Conservation (phyloP, 1,140 invertebrate genomes). For the Zeugodacus cucurbitae region DNA sequence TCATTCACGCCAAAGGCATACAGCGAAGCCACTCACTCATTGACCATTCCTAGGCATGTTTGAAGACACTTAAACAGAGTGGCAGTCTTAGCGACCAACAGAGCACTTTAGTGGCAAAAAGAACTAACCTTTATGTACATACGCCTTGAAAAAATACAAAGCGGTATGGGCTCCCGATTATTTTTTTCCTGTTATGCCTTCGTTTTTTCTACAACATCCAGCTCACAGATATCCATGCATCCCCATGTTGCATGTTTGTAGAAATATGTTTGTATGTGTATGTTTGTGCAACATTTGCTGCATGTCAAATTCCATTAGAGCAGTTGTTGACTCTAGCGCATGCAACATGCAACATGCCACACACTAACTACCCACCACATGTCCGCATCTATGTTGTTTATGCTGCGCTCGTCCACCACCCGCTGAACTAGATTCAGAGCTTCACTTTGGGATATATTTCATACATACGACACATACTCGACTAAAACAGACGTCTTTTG, state of each 20-base stretch:
- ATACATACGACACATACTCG: background rate
- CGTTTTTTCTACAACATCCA: background rate
- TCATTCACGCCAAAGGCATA: background rate
- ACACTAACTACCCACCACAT: background rate
- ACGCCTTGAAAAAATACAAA: background rate
- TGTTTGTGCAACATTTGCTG: slow-evolving; percentile 28
- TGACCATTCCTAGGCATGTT: background rate
- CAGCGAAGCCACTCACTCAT: background rate
- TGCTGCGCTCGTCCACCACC: background rate
- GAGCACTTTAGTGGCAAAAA: background rate
- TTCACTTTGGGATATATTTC: background rate
- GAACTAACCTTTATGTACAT: background rate
- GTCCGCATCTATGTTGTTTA: background rate
- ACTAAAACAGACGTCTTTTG: slow-evolving; percentile 1
- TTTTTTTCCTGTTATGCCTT: background rate
- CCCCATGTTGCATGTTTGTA: background rate
- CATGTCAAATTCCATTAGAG: slow-evolving; percentile 35
- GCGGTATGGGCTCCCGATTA: background rate
- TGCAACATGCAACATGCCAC: background rate
- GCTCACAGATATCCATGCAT: background rate
- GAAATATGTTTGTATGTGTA: background rate
- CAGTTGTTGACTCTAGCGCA: slow-evolving; percentile 4
- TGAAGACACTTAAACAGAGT: background rate
- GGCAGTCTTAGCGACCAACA: background rate
- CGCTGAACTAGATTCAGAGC: background rate